A percentile compares a stretch with the other conserved stretches of the same genome.
Conservation (phyloP, 2,113 vertebrate genomes). For the Scartelaos histophorus region DNA sequence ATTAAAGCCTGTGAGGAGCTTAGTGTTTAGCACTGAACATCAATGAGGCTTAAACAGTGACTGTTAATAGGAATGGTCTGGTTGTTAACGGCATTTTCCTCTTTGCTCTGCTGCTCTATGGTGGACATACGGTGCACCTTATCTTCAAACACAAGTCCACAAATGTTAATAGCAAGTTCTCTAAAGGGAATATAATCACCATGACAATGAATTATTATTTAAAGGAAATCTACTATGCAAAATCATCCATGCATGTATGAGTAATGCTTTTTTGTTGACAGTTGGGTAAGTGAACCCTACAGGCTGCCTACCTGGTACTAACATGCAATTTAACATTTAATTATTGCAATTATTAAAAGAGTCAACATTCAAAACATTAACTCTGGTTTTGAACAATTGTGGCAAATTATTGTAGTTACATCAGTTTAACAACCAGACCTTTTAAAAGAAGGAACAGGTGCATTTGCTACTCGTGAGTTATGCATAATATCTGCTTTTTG, state of each 20-base stretch:
- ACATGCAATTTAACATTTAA: too few species aligned
- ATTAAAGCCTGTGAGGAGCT: constrained; percentile 38
- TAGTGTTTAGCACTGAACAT: constrained; percentile 57
- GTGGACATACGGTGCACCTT: constrained; percentile 16
- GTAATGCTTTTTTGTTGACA: too few species aligned
- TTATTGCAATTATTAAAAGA: too few species aligned
- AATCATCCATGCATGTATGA: too few species aligned
- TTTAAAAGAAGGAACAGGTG: too few species aligned
- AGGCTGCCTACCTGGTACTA: too few species aligned
- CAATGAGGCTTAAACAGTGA: constrained; percentile 33
- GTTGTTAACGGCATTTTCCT: constrained; percentile 22
- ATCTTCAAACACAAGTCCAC: constrained; percentile 14
- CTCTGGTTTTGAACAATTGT: too few species aligned
- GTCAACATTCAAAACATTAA: too few species aligned
- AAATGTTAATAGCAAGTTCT: background rate
- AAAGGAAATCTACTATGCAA: too few species aligned
- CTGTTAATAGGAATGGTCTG: constrained; percentile 41
- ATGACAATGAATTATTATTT: background rate
- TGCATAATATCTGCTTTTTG: background rate
- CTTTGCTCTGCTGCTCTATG: constrained; percentile 26
- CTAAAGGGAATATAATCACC: background rate
- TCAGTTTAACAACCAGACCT: too few species aligned
- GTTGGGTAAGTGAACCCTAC: too few species aligned
- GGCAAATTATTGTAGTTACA: too few species aligned
- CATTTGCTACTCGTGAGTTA: background rate